Base-by-base conservation (phyloP, 2,797 vertebrate species). In the Yasuhikotakia modesta region DNA sequence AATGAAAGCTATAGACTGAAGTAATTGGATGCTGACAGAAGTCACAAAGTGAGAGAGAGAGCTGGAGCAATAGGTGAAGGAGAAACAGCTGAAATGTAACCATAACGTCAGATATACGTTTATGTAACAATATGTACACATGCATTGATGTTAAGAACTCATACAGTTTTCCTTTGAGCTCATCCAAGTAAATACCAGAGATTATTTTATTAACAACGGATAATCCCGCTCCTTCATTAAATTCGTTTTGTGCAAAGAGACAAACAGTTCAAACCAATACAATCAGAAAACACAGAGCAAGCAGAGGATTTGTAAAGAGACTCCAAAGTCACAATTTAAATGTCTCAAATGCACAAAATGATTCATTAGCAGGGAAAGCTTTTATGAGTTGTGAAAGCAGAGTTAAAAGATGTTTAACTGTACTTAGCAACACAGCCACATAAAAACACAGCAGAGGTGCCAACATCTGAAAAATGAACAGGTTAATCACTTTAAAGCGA, bases 161-260 rank as follows among this genome's bases (percentile, higher is more conserved):
- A n/a, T n/a, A n/a, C n/a, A n/a, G n/a, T n/a, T n/a, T n/a, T n/a
- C n/a, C n/a, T n/a, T n/a, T n/a, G n/a, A n/a, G n/a, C n/a, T n/a
- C n/a, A n/a, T n/a, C n/a, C n/a, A 19, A 45, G 58, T 70, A n/a
- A 66, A 22, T 73, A 22, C 21, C 39, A 73, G 67, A 58, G 50
- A 72, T 52, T 58, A 30, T 81, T 69, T 67, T 52, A 77, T 79
- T 70, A 79, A 70, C 32, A 68, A 46, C 63, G 76, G 65, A 58
- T 52, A 77, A 80, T 78, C 80, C 73, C 55, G 35, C 61, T 74
- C 48, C 53, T 61, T 82, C 58, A 79, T 79, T 74, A 74, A 72
- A 84, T 69, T 58, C 35, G 1, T 35, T 35, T 35, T 35, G 32
- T 35, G 32, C 32, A 35, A 39, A 35, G 64, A 70, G 67, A 73